Evolutionary conservation across 2,797 vertebrate genomes (phyloP), one percentile per base, ranked within the genome.

Genomic region (Oophaga sylvatica): DNA sequence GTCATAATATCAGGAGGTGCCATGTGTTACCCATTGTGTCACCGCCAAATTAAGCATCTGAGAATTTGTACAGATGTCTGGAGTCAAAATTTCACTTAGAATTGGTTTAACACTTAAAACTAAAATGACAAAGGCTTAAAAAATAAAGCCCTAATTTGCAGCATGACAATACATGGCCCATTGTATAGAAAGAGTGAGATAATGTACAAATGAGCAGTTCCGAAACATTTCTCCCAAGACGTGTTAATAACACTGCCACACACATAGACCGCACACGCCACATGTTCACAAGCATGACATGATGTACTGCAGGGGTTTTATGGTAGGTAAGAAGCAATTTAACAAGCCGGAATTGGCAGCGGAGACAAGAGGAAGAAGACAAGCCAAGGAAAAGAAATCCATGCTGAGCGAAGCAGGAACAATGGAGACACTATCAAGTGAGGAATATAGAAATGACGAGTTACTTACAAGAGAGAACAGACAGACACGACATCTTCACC

Each of bases 381-480:
- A 62, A 41, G 73, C 22, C 60, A 67, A 41, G 17, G 20, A 75
- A 60, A 70, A 12, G 2, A 56, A 16, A 56, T 48, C 62, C 57
- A 87, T 60, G 67, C 78, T 11, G 35, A 29, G n/a, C 15, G 12
- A 53, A 53, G n/a, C 22, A 53, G 59, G 22, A 65, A 60, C 22
- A 59, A 13, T 26, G 35, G 26, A 45, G 65, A 57, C 63, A 67
- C 2, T 17, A 7, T 31, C 53, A 3, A 29, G 67, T 48, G 11
- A 73, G 31, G 31, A 63, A 26, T 10, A 88, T 86, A 82, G 63
- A 90, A 91, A 26, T 84, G 87, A 84, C 79, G 90, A 94, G 95
- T 94, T 99, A 99, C 98, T 99, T 99, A 99, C 98, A 98, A 97
- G 95, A 98, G 93, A 99, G 97, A 99, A 99, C 97, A 99, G 77